Evolutionary conservation across 2,888 invertebrate species (phyloP), one percentile per base, ranked within the genome.

Genomic region (Diploptera punctata): DNA sequence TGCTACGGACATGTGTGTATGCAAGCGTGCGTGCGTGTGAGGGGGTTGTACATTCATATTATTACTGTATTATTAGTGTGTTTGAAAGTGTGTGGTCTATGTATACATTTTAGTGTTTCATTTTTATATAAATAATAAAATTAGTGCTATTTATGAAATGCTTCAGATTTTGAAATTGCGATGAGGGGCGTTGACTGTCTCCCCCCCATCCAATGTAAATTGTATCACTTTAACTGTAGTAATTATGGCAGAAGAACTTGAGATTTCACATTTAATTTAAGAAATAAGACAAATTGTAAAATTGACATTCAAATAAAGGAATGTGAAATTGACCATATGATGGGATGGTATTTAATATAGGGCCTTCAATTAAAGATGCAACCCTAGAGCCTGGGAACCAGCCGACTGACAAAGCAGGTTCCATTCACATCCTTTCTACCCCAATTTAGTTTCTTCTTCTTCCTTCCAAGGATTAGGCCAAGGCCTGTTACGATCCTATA

Each of bases 121-220:
- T 57, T 57, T 57, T 57, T 57, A 16, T 57, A 29, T 52, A 24
- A 52, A 33, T 33, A 33, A 33, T n/a, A n/a, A n/a, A 19, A n/a
- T 24, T 52, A 10, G 52, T 52, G 24, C 21, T 52, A 52, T 21
- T 13, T 4, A 52, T 60, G 74, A 74, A 74, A 74, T 74, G 74
- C 74, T 74, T 74, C 74, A 74, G 57, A 71, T 74, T 74, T 74
- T 74, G 74, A 72, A 33, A 70, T 21, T 31, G n/a, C 16, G 38
- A 19, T 24, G 13, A 26, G 47, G 47, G 26, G 21, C 21, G 10
- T 13, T 52, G 3, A 19, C 24, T 21, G 24, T 24, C n/a, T 26
- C 7, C 57, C 29, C 57, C 29, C 57, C 29, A 29, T 57, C 16
- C 29, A 47, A 24, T 65, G 44, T 47, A 65, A 65, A 2, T 16